phyloP scores from a whole-genome alignment of 2,888 invertebrate species.

The Theristus sp. region DNA sequence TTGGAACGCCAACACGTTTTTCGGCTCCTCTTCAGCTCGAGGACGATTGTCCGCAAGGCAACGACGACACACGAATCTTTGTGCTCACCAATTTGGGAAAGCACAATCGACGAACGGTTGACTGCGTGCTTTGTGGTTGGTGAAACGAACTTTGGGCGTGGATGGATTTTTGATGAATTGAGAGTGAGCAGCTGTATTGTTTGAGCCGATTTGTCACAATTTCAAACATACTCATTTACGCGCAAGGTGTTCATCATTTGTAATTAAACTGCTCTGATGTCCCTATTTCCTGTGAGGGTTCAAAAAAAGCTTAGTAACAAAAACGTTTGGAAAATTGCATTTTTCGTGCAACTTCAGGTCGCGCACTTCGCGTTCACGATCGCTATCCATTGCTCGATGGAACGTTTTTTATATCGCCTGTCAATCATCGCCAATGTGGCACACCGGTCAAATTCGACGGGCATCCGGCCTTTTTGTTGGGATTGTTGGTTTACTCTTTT shows the following conservation, averaged over 20 bases:
- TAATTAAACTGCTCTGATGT: no score
- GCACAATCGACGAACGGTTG: conserved; percentile 60
- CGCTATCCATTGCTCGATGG: conserved; percentile 92
- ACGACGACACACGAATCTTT: conserved; percentile 89
- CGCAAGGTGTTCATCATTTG: no score
- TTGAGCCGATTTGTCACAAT: no score
- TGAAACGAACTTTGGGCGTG: not conserved
- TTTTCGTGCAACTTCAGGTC: no score
- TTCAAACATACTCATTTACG: no score
- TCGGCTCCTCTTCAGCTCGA: conserved; percentile 53
- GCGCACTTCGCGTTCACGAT: conserved; percentile 72
- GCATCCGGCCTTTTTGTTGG: conserved; percentile 68
- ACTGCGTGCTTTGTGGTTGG: conserved; percentile 50
- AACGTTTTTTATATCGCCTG: conserved; percentile 87
- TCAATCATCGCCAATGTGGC: conserved; percentile 65
- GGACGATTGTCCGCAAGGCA: conserved; percentile 92
- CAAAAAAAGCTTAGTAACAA: no score
- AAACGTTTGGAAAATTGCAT: no score
- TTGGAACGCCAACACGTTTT: not conserved
- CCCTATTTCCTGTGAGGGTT: no score
- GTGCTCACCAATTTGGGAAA: conserved; percentile 81
- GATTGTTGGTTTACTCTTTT: conserved; percentile 39
- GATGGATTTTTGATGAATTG: not conserved
- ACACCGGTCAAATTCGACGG: conserved; percentile 62
- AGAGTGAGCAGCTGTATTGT: no score